Percentiles rank a stretch among this genome's conserved stretches.
Evolutionary conservation across 2,797 vertebrate genomes (phyloP).

Genomic region (Sebastes itinus): DNA sequence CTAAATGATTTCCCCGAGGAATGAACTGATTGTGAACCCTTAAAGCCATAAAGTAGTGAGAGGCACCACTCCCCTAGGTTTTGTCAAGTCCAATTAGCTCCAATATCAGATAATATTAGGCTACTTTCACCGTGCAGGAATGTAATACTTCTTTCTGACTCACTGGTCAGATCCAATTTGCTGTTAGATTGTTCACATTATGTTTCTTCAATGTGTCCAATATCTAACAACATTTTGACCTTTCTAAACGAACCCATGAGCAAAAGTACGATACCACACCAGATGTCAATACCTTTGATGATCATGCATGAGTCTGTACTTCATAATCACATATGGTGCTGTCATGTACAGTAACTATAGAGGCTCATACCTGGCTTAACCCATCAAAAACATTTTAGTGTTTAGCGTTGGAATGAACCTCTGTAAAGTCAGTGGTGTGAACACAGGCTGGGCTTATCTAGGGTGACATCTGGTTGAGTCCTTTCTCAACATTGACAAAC

Average conservation of each 20-base stretch:
- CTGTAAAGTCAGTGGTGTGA: background rate
- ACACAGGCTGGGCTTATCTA: background rate
- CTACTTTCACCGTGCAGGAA: background rate
- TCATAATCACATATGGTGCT: background rate
- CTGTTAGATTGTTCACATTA: background rate
- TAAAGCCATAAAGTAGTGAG: background rate
- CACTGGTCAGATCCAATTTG: slow-evolving; percentile 8
- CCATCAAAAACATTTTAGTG: background rate
- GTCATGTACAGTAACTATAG: background rate
- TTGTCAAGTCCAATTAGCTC: slow-evolving; percentile 19
- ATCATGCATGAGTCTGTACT: background rate
- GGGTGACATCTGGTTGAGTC: background rate
- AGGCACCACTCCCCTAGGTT: background rate
- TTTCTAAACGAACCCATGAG: background rate
- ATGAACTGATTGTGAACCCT: background rate
- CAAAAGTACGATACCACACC: background rate
- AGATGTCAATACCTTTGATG: background rate
- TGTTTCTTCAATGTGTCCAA: background rate
- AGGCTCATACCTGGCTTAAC: background rate
- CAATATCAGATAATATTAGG: background rate
- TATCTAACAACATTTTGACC: background rate
- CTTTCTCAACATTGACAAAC: background rate
- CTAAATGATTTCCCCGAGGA: slow-evolving; percentile 31
- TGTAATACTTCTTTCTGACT: background rate
- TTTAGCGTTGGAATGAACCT: background rate